These are phyloP conservation scores for Noctua comes DNA, from an alignment of 2,888 invertebrate species.

Conservation along the genomic window DNA sequence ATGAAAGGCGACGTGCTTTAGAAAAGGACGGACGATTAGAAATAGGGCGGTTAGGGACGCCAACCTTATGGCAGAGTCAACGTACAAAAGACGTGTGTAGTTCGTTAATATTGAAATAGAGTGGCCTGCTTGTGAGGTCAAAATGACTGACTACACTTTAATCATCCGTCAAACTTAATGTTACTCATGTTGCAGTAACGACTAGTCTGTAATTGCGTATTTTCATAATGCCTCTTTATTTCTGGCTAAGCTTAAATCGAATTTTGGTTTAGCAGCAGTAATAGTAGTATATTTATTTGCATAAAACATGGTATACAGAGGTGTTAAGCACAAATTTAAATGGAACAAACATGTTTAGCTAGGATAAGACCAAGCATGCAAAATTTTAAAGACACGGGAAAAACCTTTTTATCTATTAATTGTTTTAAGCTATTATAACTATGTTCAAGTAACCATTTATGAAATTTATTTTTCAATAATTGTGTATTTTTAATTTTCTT, in stretches of 20 bases:
- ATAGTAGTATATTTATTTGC: too few species aligned
- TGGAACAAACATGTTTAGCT: too few species aligned
- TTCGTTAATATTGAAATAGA: conserved; percentile 64
- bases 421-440: too few species aligned
- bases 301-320: too few species aligned
- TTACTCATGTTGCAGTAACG: conserved; percentile 25
- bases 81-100: conserved; percentile 51
- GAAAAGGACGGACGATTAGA: conserved; percentile 71
- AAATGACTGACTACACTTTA: conserved; percentile 32
- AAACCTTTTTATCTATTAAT: too few species aligned
- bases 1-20: conserved; percentile 60
- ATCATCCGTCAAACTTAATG: conserved; percentile 42
- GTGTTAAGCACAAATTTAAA: too few species aligned
- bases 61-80: conserved; percentile 59
- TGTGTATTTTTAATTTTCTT: too few species aligned
- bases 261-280: neutral
- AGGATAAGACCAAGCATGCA: too few species aligned
- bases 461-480: too few species aligned
- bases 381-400: too few species aligned
- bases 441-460: too few species aligned
- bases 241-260: neutral
- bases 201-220: conserved; percentile 43
- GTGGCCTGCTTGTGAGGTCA: conserved; percentile 42
- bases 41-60: conserved; percentile 65
- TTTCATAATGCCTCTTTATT: conserved; percentile 30